Conservation (phyloP, 2,113 vertebrate genomes). For the Patagioenas fasciata region DNA sequence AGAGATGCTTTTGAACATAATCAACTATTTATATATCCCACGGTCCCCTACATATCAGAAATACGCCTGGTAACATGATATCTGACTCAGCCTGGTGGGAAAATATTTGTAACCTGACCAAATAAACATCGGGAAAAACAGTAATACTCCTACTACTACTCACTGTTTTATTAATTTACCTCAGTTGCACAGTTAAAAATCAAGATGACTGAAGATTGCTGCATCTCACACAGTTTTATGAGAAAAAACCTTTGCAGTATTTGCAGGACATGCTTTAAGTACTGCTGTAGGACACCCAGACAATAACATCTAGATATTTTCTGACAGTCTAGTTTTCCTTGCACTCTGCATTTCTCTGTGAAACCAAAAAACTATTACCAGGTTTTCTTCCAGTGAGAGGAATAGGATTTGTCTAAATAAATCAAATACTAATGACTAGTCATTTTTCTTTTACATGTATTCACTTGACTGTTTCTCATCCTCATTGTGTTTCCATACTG, state of each 20-base stretch:
- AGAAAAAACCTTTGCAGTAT: neutral
- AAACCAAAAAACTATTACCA: neutral
- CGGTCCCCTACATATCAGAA: neutral
- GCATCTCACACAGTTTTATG: neutral
- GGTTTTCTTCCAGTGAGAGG: neutral
- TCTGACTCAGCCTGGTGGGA: neutral
- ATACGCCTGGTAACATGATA: neutral
- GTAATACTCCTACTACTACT: neutral
- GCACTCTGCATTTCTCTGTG: neutral
- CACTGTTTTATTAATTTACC: neutral
- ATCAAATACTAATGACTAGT: neutral
- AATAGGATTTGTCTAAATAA: neutral
- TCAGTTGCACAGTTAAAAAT: neutral
- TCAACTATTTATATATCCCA: neutral
- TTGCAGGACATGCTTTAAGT: neutral
- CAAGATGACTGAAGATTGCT: neutral
- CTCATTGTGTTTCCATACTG: neutral
- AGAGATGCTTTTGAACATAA: neutral
- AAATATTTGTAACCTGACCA: neutral
- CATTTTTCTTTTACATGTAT: neutral
- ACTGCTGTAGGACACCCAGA: neutral
- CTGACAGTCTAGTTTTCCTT: neutral
- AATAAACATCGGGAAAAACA: neutral
- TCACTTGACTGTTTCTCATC: neutral
- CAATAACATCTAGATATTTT: neutral